A percentile compares a stretch with the other conserved stretches of the same genome.
These are phyloP conservation scores for Camponotus pennsylvanicus DNA, from an alignment of 1,140 invertebrate species.

Conservation along the genomic window DNA sequence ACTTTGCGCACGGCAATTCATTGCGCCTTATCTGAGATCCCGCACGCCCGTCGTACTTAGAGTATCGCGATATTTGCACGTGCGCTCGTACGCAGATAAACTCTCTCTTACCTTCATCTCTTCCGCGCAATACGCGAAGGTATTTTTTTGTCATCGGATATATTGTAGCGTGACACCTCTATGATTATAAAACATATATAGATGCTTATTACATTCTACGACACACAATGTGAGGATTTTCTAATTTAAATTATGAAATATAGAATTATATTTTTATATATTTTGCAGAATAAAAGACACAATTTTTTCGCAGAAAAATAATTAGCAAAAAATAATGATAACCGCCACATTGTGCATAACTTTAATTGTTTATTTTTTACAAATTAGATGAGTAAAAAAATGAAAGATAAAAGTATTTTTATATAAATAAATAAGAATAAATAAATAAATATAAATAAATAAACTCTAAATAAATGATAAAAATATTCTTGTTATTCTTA, in stretches of 20 bases:
- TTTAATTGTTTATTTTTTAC: too few relatives aligned
- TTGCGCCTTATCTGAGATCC: conserved; percentile 73
- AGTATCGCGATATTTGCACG: conserved; percentile 60
- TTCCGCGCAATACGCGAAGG: conserved; percentile 27
- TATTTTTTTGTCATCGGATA: conserved; percentile 12
- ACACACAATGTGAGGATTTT: not conserved
- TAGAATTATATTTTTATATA: not conserved
- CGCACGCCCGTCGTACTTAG: conserved; percentile 30
- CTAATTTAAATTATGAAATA: conserved; percentile 42
- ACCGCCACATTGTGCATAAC: too few relatives aligned
- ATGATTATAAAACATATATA: not conserved
- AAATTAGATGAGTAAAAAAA: too few relatives aligned
- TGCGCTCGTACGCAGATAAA: conserved; percentile 64
- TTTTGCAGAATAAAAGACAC: too few relatives aligned
- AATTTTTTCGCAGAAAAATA: not conserved
- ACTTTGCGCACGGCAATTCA: conserved; percentile 71
- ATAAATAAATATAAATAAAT: too few relatives aligned
- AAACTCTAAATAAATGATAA: not conserved
- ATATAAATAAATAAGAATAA: too few relatives aligned
- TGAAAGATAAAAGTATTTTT: too few relatives aligned
- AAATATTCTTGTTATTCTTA: not conserved
- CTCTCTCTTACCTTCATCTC: conserved; percentile 55
- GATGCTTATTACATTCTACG: not conserved
- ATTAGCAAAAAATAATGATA: not conserved
- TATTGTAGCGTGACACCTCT: not conserved